Base-by-base conservation (phyloP, 2,113 vertebrate genomes). In the Nibea albiflora region DNA sequence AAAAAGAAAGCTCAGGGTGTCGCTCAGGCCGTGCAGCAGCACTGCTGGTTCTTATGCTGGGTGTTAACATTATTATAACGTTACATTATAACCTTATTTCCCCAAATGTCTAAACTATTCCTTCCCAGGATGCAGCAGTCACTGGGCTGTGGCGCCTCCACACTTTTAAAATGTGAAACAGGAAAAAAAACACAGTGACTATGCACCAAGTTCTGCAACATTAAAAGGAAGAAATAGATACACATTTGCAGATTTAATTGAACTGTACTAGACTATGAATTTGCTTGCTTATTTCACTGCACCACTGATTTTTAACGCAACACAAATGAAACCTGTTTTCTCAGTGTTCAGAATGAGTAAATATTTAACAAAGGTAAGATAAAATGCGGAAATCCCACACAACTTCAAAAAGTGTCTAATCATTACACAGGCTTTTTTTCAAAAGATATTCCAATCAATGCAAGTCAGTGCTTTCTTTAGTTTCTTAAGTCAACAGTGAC, bases 381-480 rank as follows among this genome's bases (percentile, higher is more conserved):
- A 9, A 58, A 72, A 17, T 15, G 12, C 3, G 12, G 44, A 64
- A 28, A 31, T 42, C n/a, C 22, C 6, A 44, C 11, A 49, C 15
- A 1, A 19, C 53, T 12, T 31, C 39, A 50, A 8, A 44, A 60
- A 49, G 35, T 28, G 17, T 26, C 53, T 65, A 47, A 50, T 76
- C 20, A 19, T 53, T 50, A 60, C 10, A 72, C 20, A 11, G 5
- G 1, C 24, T 35, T 11, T n/a, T 6, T 3, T 58, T 1, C 14
- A 72, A 2, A 22, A 17, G 11, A 19, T 5, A 26, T 20, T 46
- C 22, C 46, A 3, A 1, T 42, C 12, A 42, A 9, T 2, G 10
- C 3, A 7, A 42, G 61, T 73, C 31, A 82, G 80, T 85, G 76
- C 76, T 81, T 81, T 20, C 15, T 19, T 62, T 65, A 20, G 0